Evolutionary conservation across 2,888 invertebrate species (phyloP).

Genomic region (Chloroclysta siterata): DNA sequence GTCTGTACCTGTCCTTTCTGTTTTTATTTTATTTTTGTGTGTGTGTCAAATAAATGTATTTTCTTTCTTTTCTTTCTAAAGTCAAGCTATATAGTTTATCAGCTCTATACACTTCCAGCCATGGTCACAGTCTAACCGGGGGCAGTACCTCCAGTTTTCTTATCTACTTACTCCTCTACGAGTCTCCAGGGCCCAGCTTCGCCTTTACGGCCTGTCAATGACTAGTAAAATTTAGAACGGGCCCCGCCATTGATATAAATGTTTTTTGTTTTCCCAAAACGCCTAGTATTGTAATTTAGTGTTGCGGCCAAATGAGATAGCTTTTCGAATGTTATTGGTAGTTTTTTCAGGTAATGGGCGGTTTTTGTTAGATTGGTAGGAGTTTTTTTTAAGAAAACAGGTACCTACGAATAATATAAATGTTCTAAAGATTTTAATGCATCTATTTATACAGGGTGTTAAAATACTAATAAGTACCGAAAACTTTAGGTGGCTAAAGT

Average conservation of each 20-base stretch:
- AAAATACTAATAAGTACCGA: no score
- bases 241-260: conserved; percentile 82
- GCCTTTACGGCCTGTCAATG: conserved; percentile 84
- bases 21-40: no score
- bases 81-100: no score
- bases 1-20: no score
- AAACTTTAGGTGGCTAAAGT: no score
- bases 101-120: conserved; percentile 48
- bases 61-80: no score
- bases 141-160: conserved; percentile 71
- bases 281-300: conserved; percentile 82
- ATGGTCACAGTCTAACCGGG: conserved; percentile 50
- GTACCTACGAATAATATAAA: no score
- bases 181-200: conserved; percentile 68
- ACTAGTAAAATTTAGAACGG: conserved; percentile 83
- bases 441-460: no score
- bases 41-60: no score
- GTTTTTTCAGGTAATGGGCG: conserved; percentile 35
- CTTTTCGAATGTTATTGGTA: conserved; percentile 50
- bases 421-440: no score
- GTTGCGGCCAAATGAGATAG: conserved; percentile 61
- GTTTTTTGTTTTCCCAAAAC: conserved; percentile 84
- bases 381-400: no score
- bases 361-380: background rate
- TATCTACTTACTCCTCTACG: conserved; percentile 78